These are phyloP conservation scores for Polyommatus iphigenia DNA, from an alignment of 2,888 invertebrate genomes.

Conservation along the genomic window DNA sequence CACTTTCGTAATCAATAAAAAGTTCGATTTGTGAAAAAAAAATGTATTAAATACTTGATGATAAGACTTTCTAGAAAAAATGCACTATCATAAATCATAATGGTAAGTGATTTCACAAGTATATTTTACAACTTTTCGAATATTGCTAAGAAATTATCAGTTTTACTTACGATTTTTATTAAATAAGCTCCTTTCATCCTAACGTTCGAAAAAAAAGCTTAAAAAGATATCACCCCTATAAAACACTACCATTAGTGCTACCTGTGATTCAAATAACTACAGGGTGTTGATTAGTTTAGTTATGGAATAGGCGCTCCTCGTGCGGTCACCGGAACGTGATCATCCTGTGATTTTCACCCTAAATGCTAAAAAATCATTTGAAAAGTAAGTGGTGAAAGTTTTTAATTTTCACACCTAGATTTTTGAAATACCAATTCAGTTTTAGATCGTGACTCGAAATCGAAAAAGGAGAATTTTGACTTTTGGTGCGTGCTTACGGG, in stretches of 20 bases:
- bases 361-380: slow-evolving; percentile 21
- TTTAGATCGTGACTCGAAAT: background rate
- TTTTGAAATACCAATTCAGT: slow-evolving; percentile 8
- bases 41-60: too few species aligned
- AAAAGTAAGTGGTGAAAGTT: slow-evolving; percentile 14
- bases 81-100: too few species aligned
- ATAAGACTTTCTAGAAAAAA: too few species aligned
- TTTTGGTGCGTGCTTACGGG: background rate
- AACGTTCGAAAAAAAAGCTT: background rate
- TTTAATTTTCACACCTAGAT: background rate
- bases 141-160: too few species aligned
- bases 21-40: too few species aligned
- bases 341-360: slow-evolving; percentile 7
- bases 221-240: background rate
- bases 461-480: background rate
- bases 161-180: too few species aligned
- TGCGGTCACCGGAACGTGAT: slow-evolving; percentile 32
- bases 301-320: slow-evolving; percentile 24
- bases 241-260: slow-evolving; percentile 11
- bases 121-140: too few species aligned
- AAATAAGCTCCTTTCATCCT: background rate
- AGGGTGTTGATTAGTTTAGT: slow-evolving; percentile 32
- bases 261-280: slow-evolving; percentile 4
- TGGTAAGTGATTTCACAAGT: too few species aligned
- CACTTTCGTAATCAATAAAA: too few species aligned